These are phyloP conservation scores for Timandra comae DNA, from an alignment of 2,888 invertebrate genomes.

Conservation along the genomic window DNA sequence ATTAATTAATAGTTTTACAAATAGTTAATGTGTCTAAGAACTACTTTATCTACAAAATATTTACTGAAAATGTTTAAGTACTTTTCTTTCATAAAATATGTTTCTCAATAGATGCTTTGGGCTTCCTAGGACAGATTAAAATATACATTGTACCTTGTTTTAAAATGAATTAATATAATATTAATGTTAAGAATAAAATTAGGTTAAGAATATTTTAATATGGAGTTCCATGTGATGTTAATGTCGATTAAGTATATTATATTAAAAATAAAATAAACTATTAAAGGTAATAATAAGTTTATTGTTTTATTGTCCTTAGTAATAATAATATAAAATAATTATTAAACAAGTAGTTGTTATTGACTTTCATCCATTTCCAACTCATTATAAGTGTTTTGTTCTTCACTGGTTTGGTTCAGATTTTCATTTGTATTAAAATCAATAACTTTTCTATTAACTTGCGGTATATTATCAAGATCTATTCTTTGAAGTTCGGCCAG, in stretches of 20 bases:
- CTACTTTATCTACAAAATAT: no score
- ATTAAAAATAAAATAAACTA: constrained; percentile 23
- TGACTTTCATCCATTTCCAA: constrained; percentile 41
- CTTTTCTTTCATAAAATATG: no score
- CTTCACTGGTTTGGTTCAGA: constrained; percentile 30
- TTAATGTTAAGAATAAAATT: no score
- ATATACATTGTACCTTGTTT: no score
- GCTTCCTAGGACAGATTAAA: no score
- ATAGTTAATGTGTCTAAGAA: no score
- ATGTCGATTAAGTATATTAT: constrained; percentile 12
- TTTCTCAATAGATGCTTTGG: no score
- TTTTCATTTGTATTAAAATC: constrained; percentile 27
- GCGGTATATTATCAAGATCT: constrained; percentile 40
- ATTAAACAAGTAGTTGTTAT: constrained; percentile 11
- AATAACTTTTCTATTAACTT: constrained; percentile 30
- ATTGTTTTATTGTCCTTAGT: constrained; percentile 7
- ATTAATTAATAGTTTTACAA: no score
- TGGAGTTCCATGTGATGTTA: constrained; percentile 31
- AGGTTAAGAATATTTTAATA: constrained; percentile 13
- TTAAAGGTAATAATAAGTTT: constrained; percentile 4
- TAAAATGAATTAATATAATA: no score
- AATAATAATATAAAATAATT: background rate
- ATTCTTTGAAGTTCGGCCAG: constrained; percentile 43
- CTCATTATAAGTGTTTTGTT: constrained; percentile 32
- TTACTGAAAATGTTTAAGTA: no score